These are phyloP conservation scores for Fregetta grallaria DNA, from an alignment of 2,113 vertebrate genomes.

Conservation along the genomic window DNA sequence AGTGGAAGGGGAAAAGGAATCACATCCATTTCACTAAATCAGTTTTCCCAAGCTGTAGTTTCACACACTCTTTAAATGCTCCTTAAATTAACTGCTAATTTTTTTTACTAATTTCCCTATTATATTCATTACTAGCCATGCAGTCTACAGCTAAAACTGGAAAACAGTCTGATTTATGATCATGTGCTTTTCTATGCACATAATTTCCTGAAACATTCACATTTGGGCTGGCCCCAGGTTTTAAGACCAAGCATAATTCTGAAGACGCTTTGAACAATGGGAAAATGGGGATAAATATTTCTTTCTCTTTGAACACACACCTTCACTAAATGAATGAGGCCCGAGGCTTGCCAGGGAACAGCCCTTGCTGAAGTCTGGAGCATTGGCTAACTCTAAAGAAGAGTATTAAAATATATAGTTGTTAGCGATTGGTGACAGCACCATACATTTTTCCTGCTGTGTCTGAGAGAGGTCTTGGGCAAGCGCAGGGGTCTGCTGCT, in stretches of 20 bases:
- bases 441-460: not conserved
- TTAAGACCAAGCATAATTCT: conserved; percentile 18
- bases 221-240: conserved; percentile 19
- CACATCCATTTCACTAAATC: not conserved
- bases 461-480: conserved; percentile 13
- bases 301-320: not conserved
- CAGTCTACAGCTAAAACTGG: conserved; percentile 19
- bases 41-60: conserved; percentile 35
- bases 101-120: conserved; percentile 58
- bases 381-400: not conserved
- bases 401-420: conserved; percentile 8
- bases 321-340: not conserved
- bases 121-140: conserved; percentile 30
- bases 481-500: not conserved
- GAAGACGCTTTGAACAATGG: conserved; percentile 9
- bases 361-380: not conserved
- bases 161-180: conserved; percentile 49
- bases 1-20: not conserved
- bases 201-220: conserved; percentile 55
- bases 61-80: conserved; percentile 41
- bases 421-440: not conserved
- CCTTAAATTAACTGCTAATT: conserved; percentile 58
- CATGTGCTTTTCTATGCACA: conserved; percentile 41
- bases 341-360: not conserved
- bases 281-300: conserved; percentile 4